These are phyloP conservation scores for Drosophila pseudoananassae DNA, from an alignment of 1,140 invertebrate genomes.

Conservation along the genomic window DNA sequence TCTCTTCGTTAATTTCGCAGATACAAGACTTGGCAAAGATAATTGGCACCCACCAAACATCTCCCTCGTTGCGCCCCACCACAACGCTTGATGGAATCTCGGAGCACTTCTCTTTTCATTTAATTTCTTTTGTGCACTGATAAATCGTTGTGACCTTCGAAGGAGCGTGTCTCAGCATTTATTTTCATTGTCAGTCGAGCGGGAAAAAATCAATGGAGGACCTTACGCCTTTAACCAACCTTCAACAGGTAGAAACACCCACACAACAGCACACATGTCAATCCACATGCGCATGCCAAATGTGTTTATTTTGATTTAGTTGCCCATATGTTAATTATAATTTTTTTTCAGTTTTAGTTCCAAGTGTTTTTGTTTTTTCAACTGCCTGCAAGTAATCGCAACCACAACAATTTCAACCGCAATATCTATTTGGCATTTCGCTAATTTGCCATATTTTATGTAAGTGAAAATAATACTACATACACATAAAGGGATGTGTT, in stretches of 20 bases:
- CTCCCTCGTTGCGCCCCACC: neutral
- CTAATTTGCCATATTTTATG: constrained; percentile 30
- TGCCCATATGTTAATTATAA: constrained; percentile 40
- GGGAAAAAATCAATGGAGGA: constrained; percentile 80
- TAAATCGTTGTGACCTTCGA: constrained; percentile 55
- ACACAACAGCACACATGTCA: constrained; percentile 5
- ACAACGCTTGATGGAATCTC: constrained; percentile 13
- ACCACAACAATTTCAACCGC: constrained; percentile 12
- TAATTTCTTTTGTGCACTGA: constrained; percentile 31
- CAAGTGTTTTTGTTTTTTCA: constrained; percentile 29
- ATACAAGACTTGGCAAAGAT: constrained; percentile 26
- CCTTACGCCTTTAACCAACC: constrained; percentile 73
- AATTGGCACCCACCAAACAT: constrained; percentile 31
- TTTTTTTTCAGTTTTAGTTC: constrained; percentile 74
- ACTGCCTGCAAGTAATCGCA: constrained; percentile 30
- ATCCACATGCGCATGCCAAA: constrained; percentile 19
- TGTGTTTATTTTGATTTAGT: constrained; percentile 28
- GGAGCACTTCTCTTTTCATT: neutral
- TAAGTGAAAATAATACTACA: constrained; percentile 22
- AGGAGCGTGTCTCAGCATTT: constrained; percentile 16
- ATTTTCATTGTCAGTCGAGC: constrained; percentile 60
- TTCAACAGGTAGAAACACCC: constrained; percentile 74
- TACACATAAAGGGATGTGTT: constrained; percentile 1
- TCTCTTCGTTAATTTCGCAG: constrained; percentile 26
- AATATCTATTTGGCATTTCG: constrained; percentile 23